Evolutionary conservation across 2,888 invertebrate genomes (phyloP).

Genomic region (Chrysolina haemoptera): DNA sequence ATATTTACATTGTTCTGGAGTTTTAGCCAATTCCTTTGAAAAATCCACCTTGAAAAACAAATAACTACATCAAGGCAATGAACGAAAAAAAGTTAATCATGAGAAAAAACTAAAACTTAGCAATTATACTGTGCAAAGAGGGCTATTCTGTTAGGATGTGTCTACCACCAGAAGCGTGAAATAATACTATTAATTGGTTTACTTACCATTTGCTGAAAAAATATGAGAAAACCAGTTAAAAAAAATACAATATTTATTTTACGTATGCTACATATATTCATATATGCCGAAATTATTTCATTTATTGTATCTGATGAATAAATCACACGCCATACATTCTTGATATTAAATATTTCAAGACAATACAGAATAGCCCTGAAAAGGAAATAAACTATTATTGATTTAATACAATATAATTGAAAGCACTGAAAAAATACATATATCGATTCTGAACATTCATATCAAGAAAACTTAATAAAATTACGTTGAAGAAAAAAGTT

Average conservation of each 20-base stretch:
- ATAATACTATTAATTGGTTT: conserved; percentile 19
- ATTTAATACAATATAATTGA: not conserved
- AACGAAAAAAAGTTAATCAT: not conserved
- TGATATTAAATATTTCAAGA: conserved; percentile 57
- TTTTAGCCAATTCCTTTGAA: conserved; percentile 42
- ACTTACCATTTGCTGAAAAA: conserved; percentile 14
- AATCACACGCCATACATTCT: conserved; percentile 44
- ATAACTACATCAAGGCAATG: not conserved
- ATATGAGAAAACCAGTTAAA: conserved; percentile 23
- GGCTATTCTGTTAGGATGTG: conserved; percentile 49
- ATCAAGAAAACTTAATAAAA: not conserved
- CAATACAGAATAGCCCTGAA: conserved; percentile 68
- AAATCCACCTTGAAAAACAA: conserved; percentile 47
- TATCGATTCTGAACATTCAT: not conserved
- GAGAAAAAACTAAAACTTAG: not conserved
- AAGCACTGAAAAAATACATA: not conserved
- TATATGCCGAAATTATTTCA: conserved; percentile 7
- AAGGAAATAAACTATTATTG: conserved; percentile 55
- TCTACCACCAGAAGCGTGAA: conserved; percentile 40
- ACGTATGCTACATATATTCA: conserved; percentile 5
- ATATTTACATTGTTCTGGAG: not conserved
- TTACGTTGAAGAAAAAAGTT: too few species aligned
- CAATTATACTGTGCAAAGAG: conserved; percentile 25
- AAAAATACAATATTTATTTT: conserved; percentile 26
- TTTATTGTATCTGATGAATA: conserved; percentile 12